Base-by-base conservation (phyloP, 2,797 vertebrate species). In the Falco concolor region DNA sequence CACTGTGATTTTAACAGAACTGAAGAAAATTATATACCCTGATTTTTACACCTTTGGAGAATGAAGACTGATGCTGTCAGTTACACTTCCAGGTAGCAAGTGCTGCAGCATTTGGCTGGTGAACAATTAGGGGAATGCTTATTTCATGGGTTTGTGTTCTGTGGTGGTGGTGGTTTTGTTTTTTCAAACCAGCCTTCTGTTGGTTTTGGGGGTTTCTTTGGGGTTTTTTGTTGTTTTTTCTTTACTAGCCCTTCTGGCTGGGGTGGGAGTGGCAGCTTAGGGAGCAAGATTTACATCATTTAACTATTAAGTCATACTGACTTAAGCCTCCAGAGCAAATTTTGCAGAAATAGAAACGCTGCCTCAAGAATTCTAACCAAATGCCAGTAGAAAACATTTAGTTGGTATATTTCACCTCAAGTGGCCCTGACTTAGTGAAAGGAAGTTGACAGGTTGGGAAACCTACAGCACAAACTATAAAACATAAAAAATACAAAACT, bases 281-380 rank as follows among this genome's bases (percentile, higher is more conserved):
- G 12, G 23, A 24, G 61, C 59, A 89, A 63, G 16, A 32, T 82
- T 94, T 89, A 92, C 42, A 64, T 93, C 67, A 79, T 73, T 65
- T 79, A 57, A 93, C 85, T 93, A 87, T 77, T 82, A 94, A 87
- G 32, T 93, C 70, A 94, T 52, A 70, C 12, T 94, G 77, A 95
- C 74, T 90, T 86, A 77, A 93, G 70, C 64, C 76, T 94, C n/a
- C 32, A 76, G 63, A 87, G n/a, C 74, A 82, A 61, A 72, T 90
- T 91, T 85, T 87, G 67, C 54, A 93, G 87, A 59, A 96, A 89
- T 77, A 94, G 76, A 77, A 95, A 79, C 47, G 42, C 12, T 89
- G 72, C 60, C 81, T 92, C 80, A 93, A 77, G 65, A 87, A 91
- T 83, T 94, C 60, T 89, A 96, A 89, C 30, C 56, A 82, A 90